A percentile compares a stretch with the other conserved stretches of the same genome.
These are phyloP conservation scores for Furcula furcula DNA, from an alignment of 2,888 invertebrate genomes.

Conservation along the genomic window DNA sequence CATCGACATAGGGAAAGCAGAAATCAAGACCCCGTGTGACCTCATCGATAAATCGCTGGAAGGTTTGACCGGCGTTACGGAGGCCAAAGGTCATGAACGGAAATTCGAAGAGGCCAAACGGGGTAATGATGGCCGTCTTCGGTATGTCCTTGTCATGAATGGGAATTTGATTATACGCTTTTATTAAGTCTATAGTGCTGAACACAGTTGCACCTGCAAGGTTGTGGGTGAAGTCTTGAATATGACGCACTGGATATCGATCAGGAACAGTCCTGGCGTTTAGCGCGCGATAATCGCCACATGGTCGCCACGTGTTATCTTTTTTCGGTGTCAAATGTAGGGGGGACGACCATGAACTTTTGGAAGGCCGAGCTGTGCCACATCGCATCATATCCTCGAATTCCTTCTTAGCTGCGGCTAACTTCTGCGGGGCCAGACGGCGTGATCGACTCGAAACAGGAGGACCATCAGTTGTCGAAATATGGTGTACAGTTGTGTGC, in stretches of 20 bases:
- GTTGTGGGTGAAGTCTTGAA: conserved; percentile 5
- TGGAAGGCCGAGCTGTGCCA: conserved; percentile 4
- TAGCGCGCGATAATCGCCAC: conserved; percentile 4
- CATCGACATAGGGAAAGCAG: conserved; percentile 4
- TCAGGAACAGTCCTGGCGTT: conserved; percentile 7
- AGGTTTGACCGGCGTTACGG: not conserved
- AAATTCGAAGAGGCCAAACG: too few relatives aligned
- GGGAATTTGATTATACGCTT: conserved; percentile 4
- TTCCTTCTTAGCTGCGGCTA: conserved; percentile 2
- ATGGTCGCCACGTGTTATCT: conserved; percentile 8
- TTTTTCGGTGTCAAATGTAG: conserved; percentile 5
- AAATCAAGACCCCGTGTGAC: conserved; percentile 2
- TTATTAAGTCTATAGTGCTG: conserved; percentile 1
- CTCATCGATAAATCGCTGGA: conserved; percentile 3
- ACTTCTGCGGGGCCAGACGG: not conserved
- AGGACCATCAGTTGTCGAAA: conserved; percentile 3
- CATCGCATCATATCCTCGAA: conserved; percentile 5
- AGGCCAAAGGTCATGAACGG: too few relatives aligned
- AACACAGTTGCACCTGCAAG: conserved; percentile 1
- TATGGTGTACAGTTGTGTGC: conserved; percentile 3
- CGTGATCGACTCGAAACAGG: not conserved
- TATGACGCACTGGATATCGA: conserved; percentile 4
- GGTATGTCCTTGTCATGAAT: conserved; percentile 1
- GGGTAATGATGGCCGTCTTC: conserved; percentile 3
- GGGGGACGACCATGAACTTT: conserved; percentile 6